Conservation (phyloP, 2,113 vertebrate species). For the Prinia subflava region DNA sequence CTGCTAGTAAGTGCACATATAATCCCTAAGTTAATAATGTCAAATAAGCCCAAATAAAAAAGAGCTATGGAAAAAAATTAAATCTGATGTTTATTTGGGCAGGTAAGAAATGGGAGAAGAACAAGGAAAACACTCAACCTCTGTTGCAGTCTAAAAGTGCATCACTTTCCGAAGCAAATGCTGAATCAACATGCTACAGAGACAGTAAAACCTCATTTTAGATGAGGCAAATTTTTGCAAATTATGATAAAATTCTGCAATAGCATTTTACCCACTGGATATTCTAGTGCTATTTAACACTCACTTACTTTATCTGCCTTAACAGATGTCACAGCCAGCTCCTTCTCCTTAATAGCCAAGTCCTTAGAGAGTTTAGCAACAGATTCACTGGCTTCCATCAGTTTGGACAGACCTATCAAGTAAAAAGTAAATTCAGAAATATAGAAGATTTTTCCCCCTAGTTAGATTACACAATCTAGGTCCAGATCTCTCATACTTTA, state of each 20-base stretch:
- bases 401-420: slow-evolving; percentile 76
- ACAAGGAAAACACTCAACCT: not conserved
- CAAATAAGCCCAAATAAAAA: not conserved
- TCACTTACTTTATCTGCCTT: slow-evolving; percentile 82
- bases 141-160: not conserved
- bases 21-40: not conserved
- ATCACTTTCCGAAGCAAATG: not conserved
- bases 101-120: not conserved
- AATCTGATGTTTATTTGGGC: not conserved
- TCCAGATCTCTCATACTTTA: not conserved
- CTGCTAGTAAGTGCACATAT: not conserved
- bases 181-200: not conserved
- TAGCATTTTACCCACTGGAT: not conserved
- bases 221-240: fast-evolving
- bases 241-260: not conserved
- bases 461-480: not conserved
- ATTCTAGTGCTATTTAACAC: not conserved
- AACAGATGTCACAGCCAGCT: slow-evolving; percentile 78
- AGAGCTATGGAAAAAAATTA: not conserved
- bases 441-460: not conserved
- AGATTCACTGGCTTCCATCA: slow-evolving; percentile 85
- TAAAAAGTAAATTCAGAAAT: slow-evolving; percentile 9
- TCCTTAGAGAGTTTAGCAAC: slow-evolving; percentile 75
- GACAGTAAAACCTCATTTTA: not conserved
- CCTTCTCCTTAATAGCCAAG: slow-evolving; percentile 80